Percentiles rank a stretch among this genome's conserved stretches.
phyloP scores from a whole-genome alignment of 2,888 invertebrate genomes.

The Pemphredon lugubris region DNA sequence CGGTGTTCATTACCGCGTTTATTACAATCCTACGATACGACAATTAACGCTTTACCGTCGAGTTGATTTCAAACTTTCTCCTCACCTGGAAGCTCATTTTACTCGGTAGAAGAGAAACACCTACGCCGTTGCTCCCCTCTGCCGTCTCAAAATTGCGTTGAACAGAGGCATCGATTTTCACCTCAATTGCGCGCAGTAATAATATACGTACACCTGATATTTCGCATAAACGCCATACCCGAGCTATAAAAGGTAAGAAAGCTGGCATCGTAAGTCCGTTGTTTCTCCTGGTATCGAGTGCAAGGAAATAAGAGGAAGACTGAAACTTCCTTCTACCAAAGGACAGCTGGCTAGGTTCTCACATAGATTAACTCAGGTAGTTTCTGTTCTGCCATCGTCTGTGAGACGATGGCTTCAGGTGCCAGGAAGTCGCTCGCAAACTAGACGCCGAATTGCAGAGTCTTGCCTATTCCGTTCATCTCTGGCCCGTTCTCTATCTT shows the following conservation, averaged over 20 bases:
- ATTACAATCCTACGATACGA: no score
- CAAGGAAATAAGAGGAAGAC: constrained; percentile 66
- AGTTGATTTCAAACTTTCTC: no score
- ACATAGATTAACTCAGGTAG: constrained; percentile 75
- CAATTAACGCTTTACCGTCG: no score
- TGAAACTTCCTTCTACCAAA: constrained; percentile 63
- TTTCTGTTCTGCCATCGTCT: constrained; percentile 67
- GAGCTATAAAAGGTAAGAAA: constrained; percentile 58
- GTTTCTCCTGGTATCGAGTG: constrained; percentile 52
- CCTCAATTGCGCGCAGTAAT: constrained; percentile 56
- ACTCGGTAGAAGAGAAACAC: no score
- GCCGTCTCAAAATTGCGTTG: constrained; percentile 25
- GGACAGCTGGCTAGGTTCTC: constrained; percentile 74
- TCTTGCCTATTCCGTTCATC: constrained; percentile 34
- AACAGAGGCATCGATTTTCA: constrained; percentile 50
- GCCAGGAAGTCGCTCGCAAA: constrained; percentile 72
- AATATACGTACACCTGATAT: constrained; percentile 59
- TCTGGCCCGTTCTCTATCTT: constrained; percentile 20
- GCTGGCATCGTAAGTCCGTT: constrained; percentile 41
- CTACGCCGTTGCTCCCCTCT: not conserved
- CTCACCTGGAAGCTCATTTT: no score
- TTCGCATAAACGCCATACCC: constrained; percentile 57
- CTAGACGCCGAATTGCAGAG: constrained; percentile 71
- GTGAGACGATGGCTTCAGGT: constrained; percentile 64
- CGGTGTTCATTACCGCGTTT: no score